These are phyloP conservation scores for Drosophila niveifrons DNA, from an alignment of 2,888 invertebrate genomes.

Conservation along the genomic window DNA sequence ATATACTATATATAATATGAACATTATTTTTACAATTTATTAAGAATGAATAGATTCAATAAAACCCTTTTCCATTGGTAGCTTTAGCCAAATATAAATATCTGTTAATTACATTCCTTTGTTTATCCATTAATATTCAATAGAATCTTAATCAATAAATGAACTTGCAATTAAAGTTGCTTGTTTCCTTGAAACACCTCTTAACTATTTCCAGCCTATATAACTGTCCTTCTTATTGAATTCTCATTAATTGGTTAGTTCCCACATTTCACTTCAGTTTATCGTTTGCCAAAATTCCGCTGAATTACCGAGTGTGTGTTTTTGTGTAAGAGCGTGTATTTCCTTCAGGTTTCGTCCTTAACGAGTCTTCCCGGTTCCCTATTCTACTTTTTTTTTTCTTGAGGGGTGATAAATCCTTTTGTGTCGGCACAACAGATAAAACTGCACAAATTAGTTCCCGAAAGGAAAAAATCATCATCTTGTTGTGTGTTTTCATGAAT, in stretches of 20 bases:
- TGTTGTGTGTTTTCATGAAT: constrained; percentile 24
- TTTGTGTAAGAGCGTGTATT: neutral
- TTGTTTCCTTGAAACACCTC: neutral
- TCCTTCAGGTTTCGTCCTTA: constrained; percentile 21
- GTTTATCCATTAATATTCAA: neutral
- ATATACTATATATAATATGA: too few species aligned
- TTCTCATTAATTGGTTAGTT: constrained; percentile 22
- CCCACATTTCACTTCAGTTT: constrained; percentile 32
- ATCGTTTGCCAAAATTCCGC: constrained; percentile 23
- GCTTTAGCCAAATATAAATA: too few species aligned
- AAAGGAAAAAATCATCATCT: constrained; percentile 10
- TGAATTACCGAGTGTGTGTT: constrained; percentile 3
- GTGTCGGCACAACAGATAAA: constrained; percentile 44
- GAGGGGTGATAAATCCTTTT: constrained; percentile 59
- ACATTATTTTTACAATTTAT: too few species aligned
- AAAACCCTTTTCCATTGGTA: too few species aligned
- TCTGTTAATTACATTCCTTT: neutral
- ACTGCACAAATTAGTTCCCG: constrained; percentile 42
- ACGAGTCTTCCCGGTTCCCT: constrained; percentile 14
- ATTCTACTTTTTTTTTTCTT: constrained; percentile 19
- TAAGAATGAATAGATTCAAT: too few species aligned
- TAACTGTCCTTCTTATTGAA: neutral
- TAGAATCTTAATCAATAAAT: neutral
- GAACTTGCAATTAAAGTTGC: neutral
- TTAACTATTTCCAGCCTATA: neutral